Conservation (phyloP, 2,797 vertebrate genomes). For the Rhyacichthys aspro region DNA sequence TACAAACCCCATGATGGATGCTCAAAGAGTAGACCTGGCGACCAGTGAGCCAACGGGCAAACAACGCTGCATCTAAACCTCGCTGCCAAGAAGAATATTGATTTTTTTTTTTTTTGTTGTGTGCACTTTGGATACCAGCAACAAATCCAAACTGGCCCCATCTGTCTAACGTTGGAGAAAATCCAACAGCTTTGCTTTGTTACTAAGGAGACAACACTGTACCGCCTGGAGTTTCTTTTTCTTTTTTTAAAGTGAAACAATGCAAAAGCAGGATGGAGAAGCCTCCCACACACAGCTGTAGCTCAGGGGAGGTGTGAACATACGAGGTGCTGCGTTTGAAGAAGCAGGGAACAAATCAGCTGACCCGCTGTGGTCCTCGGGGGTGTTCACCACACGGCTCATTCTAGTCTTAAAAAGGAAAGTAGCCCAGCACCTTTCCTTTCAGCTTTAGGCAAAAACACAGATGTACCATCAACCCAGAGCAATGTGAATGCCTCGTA, state of each 20-base stretch:
- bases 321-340: conserved; percentile 41
- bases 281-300: conserved; percentile 71
- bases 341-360: conserved; percentile 45
- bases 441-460: conserved; percentile 12
- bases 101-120: conserved; percentile 80
- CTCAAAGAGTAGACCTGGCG: conserved; percentile 72
- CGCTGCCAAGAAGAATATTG: conserved; percentile 81
- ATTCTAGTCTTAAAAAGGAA: conserved; percentile 23
- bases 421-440: conserved; percentile 7
- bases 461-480: background rate
- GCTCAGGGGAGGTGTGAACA: conserved; percentile 53
- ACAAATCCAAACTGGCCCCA: conserved; percentile 29
- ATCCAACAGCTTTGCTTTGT: conserved; percentile 76
- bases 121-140: conserved; percentile 58
- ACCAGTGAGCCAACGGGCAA: conserved; percentile 72
- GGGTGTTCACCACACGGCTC: conserved; percentile 10
- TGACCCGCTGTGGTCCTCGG: conserved; percentile 50
- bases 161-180: conserved; percentile 59
- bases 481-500: background rate
- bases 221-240: conserved; percentile 44
- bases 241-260: conserved; percentile 44
- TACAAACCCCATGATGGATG: conserved; percentile 74
- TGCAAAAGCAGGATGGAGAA: conserved; percentile 46
- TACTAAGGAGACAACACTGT: conserved; percentile 74
- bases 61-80: conserved; percentile 73